Evolutionary conservation across 1,140 invertebrate species (phyloP).

Genomic region (Colletes gigas): DNA sequence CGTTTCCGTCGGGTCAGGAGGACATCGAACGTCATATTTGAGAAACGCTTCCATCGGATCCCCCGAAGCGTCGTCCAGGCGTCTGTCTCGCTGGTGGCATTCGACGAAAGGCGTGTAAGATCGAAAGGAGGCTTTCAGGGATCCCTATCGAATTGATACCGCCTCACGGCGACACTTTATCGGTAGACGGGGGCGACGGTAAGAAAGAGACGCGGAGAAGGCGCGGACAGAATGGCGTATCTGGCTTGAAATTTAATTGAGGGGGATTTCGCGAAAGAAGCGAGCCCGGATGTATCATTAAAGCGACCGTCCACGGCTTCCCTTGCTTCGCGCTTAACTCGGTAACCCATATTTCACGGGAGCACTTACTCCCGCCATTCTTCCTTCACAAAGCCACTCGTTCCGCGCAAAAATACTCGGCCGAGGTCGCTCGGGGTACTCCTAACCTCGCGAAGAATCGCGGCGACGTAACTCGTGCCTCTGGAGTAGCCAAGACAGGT

Average conservation of each 20-base stretch:
- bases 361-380: conserved; percentile 77
- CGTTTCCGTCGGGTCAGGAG: neutral
- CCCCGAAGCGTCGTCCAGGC: neutral
- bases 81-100: neutral
- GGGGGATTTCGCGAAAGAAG: conserved; percentile 65
- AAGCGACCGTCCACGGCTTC: conserved; percentile 57
- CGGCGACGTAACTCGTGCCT: conserved; percentile 38
- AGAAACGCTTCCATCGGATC: conserved; percentile 17
- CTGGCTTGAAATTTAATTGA: conserved; percentile 65
- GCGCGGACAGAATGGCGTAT: conserved; percentile 1
- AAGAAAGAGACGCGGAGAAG: neutral
- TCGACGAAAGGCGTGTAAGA: neutral
- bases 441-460: conserved; percentile 61
- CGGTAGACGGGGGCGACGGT: neutral
- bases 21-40: conserved; percentile 18
- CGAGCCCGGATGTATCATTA: conserved; percentile 72
- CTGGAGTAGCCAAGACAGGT: no score
- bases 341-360: conserved; percentile 80
- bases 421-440: conserved; percentile 56
- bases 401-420: conserved; percentile 73
- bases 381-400: conserved; percentile 78
- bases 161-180: conserved; percentile 37
- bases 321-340: conserved; percentile 71
- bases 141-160: conserved; percentile 35
- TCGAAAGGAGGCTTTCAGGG: conserved; percentile 14